phyloP scores from a whole-genome alignment of 2,113 vertebrate genomes.

The Phodopus roborovskii region DNA sequence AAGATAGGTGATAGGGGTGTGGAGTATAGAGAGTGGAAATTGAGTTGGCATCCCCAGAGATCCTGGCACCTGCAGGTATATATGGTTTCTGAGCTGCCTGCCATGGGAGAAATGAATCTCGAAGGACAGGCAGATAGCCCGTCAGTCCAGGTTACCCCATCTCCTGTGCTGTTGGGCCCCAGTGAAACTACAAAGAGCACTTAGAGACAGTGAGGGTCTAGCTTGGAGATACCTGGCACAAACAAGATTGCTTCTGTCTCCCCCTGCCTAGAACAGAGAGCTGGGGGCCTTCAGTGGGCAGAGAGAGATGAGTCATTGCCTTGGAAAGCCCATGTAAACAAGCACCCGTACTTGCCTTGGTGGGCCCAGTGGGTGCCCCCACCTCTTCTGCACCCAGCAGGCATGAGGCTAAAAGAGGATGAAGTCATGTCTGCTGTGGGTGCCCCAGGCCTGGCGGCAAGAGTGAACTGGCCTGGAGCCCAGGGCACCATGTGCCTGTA shows the following conservation, averaged over 20 bases:
- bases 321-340: background rate
- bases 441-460: background rate
- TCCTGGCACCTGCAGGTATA: fast-evolving
- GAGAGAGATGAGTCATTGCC: background rate
- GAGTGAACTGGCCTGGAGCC: background rate
- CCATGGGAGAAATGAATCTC: background rate
- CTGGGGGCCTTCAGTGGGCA: fast-evolving
- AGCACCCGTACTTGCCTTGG: constrained; percentile 3
- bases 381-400: background rate
- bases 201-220: background rate
- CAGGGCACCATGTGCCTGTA: background rate
- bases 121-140: fast-evolving
- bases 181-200: background rate
- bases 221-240: background rate
- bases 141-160: fast-evolving
- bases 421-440: constrained; percentile 39
- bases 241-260: no score
- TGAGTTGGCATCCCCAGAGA: fast-evolving
- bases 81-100: background rate
- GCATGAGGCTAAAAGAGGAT: constrained; percentile 2
- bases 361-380: background rate
- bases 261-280: background rate
- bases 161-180: fast-evolving
- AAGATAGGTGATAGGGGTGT: background rate
- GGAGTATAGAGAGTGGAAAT: no score